These are phyloP conservation scores for Ceratotherium simum DNA, from an alignment of 2,113 vertebrate species.

Conservation along the genomic window DNA sequence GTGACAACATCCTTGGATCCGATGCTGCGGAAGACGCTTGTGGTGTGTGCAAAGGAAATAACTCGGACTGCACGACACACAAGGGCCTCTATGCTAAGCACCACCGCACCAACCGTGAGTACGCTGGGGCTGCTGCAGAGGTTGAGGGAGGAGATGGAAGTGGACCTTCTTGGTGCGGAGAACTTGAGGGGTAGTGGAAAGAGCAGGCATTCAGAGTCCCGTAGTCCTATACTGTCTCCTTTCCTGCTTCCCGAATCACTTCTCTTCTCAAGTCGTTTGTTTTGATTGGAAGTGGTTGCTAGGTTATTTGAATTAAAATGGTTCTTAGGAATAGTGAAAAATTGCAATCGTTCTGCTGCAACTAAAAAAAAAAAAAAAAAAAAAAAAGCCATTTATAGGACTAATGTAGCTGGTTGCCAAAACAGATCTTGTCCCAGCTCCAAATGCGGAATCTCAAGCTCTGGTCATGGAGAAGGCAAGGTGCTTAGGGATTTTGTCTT, in stretches of 20 bases:
- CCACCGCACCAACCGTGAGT: slow-evolving; percentile 90
- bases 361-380: background rate
- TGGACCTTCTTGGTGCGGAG: no score
- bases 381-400: background rate
- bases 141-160: rapidly evolving
- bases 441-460: background rate
- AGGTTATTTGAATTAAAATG: background rate
- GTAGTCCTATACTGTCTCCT: no score
- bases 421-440: background rate
- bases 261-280: background rate
- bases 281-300: background rate
- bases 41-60: slow-evolving; percentile 92
- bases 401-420: background rate
- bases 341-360: background rate
- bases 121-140: rapidly evolving
- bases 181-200: rapidly evolving
- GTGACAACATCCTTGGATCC: slow-evolving; percentile 92
- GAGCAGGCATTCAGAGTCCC: background rate
- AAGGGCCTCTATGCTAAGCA: slow-evolving; percentile 91
- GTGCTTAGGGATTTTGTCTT: background rate
- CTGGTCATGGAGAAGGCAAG: background rate
- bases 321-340: background rate
- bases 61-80: slow-evolving; percentile 91
- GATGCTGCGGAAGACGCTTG: slow-evolving; percentile 89
- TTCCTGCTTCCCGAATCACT: background rate